Conservation (phyloP, 2,797 vertebrate species). For the Lepilemur ruficaudatus region DNA sequence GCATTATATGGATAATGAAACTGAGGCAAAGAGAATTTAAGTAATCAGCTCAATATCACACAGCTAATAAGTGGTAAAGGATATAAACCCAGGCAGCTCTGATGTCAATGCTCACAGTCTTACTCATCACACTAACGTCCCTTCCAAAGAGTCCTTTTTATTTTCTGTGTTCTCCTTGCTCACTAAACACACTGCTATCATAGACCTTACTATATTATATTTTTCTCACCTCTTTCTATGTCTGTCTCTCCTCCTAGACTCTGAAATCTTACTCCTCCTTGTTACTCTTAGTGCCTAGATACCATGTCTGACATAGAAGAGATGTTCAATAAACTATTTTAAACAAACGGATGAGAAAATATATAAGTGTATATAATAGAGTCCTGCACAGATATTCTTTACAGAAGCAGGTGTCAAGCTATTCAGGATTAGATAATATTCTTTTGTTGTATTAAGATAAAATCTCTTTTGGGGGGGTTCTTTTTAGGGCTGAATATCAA, state of each 20-base stretch:
- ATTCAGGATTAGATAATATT: conserved; percentile 24
- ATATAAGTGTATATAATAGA: not conserved
- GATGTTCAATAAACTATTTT: conserved; percentile 19
- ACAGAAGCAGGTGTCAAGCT: conserved; percentile 3
- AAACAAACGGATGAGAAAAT: conserved; percentile 51
- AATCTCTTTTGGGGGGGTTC: not conserved
- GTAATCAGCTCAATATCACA: not conserved
- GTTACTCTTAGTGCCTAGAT: not conserved
- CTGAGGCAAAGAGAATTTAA: not conserved
- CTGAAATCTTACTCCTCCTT: not conserved
- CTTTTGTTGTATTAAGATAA: conserved; percentile 26
- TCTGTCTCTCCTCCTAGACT: not conserved
- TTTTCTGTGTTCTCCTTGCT: not conserved
- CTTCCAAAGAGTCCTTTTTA: not conserved
- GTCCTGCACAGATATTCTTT: not conserved
- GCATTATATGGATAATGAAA: not conserved
- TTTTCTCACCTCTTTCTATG: not conserved
- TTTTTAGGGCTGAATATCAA: not conserved
- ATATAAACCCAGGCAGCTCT: not conserved
- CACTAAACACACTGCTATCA: not conserved
- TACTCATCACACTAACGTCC: not conserved
- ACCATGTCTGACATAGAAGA: not conserved
- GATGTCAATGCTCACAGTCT: not conserved
- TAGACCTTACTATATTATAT: not conserved
- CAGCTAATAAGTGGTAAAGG: not conserved